Conservation (phyloP, 23 tunicate genomes). For the Halocynthia roretzi region DNA sequence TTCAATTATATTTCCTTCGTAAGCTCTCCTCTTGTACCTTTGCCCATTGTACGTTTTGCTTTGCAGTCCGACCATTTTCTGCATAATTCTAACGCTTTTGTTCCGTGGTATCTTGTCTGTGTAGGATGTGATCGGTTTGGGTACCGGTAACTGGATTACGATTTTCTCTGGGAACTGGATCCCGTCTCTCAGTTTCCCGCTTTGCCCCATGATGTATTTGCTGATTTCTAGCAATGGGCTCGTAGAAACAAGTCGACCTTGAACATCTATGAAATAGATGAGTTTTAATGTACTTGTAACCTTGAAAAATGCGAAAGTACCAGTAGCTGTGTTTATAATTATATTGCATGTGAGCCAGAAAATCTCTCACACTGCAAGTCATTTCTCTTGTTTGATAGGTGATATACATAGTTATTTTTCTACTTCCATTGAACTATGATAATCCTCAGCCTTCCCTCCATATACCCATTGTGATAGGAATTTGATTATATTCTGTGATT, state of each 20-base stretch:
- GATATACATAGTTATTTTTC: no score
- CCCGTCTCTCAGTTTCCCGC: constrained; percentile 40
- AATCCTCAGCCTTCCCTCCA: no score
- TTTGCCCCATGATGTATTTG: constrained; percentile 56
- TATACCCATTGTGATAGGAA: no score
- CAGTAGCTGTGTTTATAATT: no score
- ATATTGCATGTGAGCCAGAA: no score
- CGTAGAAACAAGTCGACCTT: constrained; percentile 44
- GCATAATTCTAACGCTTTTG: constrained; percentile 29
- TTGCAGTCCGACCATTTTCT: background rate
- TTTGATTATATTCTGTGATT: no score
- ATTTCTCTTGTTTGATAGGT: no score
- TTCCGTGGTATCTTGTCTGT: background rate
- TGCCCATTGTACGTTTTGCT: constrained; percentile 2
- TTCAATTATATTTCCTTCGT: background rate
- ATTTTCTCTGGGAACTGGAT: constrained; percentile 37
- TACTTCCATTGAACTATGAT: no score
- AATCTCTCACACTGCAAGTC: no score
- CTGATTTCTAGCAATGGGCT: constrained; percentile 56
- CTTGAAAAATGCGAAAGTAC: no score
- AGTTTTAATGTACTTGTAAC: no score
- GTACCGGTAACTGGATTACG: constrained; percentile 33
- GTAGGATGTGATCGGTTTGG: background rate
- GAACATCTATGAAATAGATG: constrained; percentile 15
- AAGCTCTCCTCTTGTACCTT: background rate